Base-by-base conservation (phyloP, 2,797 vertebrate genomes). In the Sparus aurata region DNA sequence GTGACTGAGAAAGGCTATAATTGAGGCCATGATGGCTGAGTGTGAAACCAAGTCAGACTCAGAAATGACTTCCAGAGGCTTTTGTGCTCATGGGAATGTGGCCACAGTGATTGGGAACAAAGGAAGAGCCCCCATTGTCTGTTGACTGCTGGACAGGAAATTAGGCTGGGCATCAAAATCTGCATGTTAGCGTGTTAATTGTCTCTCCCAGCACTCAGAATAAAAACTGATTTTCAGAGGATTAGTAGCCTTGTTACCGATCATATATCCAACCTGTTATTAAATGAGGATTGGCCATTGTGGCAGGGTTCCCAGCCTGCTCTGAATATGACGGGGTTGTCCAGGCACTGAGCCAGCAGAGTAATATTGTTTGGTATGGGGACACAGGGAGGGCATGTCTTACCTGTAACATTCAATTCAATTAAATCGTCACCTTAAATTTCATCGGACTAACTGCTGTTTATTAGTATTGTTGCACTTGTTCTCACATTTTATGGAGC, bases 181-280 rank as follows among this genome's bases (percentile, higher is more conserved):
- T 83, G 80, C 89, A 82, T 84, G 74, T 85, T 78, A 59, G 80
- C 43, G 54, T 82, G 77, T 88, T 91, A 94, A 92, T 87, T 92
- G 85, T 86, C 77, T 91, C 85, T 71, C 82, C 27, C 60, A 80
- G 70, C 75, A 77, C 69, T 86, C 61, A 53, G 79, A 85, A 84
- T 75, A 82, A 87, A 88, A 92, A 90, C 80, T 76, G 87, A 91
- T 93, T 93, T 92, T 58, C 27, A 34, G 73, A 87, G 91, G 91
- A 94, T 94, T 95, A 95, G 92, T 68, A 69, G 79, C 80, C 83
- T 84, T 83, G 92, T 92, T 87, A 84, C 82, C 85, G 90, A 92
- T 93, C 88, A 82, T 87, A 79, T 76, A 90, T 85, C 85, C 91
- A 85, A 79, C 82, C 91, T 87, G 66, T 90, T 92, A 88, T 92